Base-by-base conservation (phyloP, 2,113 vertebrate species). In the Perca fluviatilis region DNA sequence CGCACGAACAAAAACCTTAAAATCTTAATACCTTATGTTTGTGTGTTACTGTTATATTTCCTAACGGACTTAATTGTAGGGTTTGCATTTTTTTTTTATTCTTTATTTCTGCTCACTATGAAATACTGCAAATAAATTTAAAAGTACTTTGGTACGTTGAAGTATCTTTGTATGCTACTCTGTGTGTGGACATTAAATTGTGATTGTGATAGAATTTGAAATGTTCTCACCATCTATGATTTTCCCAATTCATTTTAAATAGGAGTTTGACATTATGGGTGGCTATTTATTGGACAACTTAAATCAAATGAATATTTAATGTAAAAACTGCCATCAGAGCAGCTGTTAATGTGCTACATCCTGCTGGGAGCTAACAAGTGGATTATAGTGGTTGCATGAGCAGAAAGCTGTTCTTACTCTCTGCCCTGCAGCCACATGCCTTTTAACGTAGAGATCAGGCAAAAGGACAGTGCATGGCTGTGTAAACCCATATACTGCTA, bases 331-430 rank as follows among this genome's bases (percentile, higher is more conserved):
- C 11, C 18, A 18, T 49, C 61, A 69, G 79, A 82, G 4, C 0
- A 18, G 9, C 53, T 74, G 64, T 69, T 82, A 74, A 77, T 69
- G 56, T 69, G 54, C 46, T 51, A n/a, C 65, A 62, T 40, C 86
- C 33, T 21, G 13, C 54, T 3, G 50, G 43, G 36, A 73, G 80
- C 47, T 47, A 33, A 76, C 65, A 60, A 61, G 58, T 66, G 60
- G 77, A 68, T 86, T 64, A 74, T 9, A 36, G 21, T 68, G 36
- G 27, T 51, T 72, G 33, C 61, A 74, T 71, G 33, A 69, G 19
- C 23, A 77, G 58, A 56, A 58, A 36, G 73, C 79, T 67, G 15
- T n/a, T 72, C 23, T 72, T 64, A 8, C 58, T 71, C 70, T 77
- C 25, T 60, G 19, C 51, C 33, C 51, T 81, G 23, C 49, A 25